Conservation (phyloP, 2,113 vertebrate species). For the Thymallus thymallus region DNA sequence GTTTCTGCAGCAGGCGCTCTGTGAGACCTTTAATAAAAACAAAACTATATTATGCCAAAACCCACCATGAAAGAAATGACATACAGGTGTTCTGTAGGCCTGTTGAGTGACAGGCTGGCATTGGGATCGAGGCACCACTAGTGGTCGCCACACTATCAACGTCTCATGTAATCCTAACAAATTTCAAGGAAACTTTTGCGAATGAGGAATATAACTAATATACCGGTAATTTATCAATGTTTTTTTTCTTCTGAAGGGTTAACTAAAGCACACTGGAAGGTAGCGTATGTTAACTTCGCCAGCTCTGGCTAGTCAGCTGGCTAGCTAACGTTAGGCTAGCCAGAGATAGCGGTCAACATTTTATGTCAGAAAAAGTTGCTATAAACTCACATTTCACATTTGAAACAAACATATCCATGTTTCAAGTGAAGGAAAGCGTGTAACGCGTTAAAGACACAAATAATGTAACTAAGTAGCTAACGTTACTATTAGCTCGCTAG, state of each 20-base stretch:
- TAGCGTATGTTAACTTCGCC: background rate
- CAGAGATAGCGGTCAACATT: background rate
- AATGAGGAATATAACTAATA: background rate
- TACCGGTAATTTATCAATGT: background rate
- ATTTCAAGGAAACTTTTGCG: background rate
- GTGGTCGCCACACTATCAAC: background rate
- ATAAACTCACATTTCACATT: conserved; percentile 60
- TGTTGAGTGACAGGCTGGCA: background rate
- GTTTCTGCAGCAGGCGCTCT: conserved; percentile 66
- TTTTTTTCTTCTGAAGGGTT: background rate
- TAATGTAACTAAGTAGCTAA: background rate
- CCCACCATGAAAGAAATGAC: background rate
- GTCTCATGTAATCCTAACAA: background rate
- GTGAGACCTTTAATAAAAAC: conserved; percentile 66
- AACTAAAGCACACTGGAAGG: background rate
- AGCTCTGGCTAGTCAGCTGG: background rate
- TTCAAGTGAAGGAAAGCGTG: background rate
- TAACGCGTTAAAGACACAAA: too few relatives aligned
- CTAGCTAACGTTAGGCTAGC: background rate
- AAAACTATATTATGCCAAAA: background rate
- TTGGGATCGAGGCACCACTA: background rate
- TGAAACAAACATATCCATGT: conserved; percentile 58
- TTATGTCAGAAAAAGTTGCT: background rate
- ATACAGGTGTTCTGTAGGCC: background rate
- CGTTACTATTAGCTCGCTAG: background rate